Conservation (phyloP, 1,140 invertebrate genomes). For the Ridgeia piscesae region DNA sequence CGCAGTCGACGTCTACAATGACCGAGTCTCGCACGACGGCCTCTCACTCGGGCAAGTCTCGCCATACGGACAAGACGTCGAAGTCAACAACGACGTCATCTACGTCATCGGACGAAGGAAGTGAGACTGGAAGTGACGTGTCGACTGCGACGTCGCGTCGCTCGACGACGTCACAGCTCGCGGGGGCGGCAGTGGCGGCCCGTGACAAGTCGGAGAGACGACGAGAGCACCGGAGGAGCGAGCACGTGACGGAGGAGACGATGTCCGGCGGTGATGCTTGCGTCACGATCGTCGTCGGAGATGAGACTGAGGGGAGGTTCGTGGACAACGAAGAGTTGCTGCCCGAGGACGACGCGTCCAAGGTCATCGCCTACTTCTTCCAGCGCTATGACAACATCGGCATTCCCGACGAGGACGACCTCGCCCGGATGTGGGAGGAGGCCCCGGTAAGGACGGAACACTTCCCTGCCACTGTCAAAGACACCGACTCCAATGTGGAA, state of each 20-base stretch:
- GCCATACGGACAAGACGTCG: neutral
- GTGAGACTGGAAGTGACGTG: neutral
- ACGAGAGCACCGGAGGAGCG: neutral
- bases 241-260: neutral
- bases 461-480: neutral
- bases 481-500: neutral
- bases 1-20: neutral
- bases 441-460: neutral
- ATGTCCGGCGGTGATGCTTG: neutral
- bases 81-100: neutral
- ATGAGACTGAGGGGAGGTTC: neutral
- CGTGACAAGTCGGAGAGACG: neutral
- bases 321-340: neutral
- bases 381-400: neutral
- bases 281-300: neutral
- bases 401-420: neutral
- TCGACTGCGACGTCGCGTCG: neutral
- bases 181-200: neutral
- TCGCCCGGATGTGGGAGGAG: neutral
- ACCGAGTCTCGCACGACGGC: neutral
- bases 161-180: slow-evolving; percentile 2
- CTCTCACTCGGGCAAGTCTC: neutral
- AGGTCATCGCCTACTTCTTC: neutral
- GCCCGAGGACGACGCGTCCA: too few species aligned
- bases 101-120: neutral